Base-by-base conservation (phyloP, 2,888 invertebrate genomes). In the Polydrusus pterygomalis region DNA sequence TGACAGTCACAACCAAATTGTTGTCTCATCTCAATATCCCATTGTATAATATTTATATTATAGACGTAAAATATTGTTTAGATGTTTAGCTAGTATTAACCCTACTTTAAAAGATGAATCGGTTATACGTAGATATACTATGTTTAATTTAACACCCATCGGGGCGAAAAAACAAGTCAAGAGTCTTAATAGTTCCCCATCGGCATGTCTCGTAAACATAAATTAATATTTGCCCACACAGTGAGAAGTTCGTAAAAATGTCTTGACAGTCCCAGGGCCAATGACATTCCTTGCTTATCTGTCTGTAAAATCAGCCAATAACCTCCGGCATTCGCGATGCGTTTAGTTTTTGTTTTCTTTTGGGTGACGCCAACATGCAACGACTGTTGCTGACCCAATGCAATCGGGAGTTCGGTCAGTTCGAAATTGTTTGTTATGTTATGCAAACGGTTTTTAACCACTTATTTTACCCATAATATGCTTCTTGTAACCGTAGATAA, bases 161-260 rank as follows among this genome's bases (percentile, higher is more conserved):
- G 58, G 18, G 38, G 38, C n/a, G 30, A 63, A 25, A 47, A 45
- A 63, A 63, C 45, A 63, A 45, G 45, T 45, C 11, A 20, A 63
- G 1, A 11, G 11, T 18, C 34, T 17, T 60, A 60, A 38, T 38
- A 38, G 38, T 38, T 38, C 38, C 58, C 34, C 58, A 60, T 60
- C 34, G 56, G 34, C 56, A 56, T 56, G 8, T 25, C 62, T 62
- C 45, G 47, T 63, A 63, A 47, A 49, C 11, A 47, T 49, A 65
- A 65, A 65, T 65, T 65, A 49, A 65, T 65, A 49, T 65, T 65
- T 65, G 65, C 65, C 65, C 65, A 65, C 65, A 65, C 65, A 65
- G 30, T 65, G 38, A 49, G 65, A 49, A 65, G 49, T 65, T 49
- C 49, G 34, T 65, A 65, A 65, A 64, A 65, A 49, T 65, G 17